Conservation (phyloP, 2,113 vertebrate species). For the Planiliza haematocheilus region DNA sequence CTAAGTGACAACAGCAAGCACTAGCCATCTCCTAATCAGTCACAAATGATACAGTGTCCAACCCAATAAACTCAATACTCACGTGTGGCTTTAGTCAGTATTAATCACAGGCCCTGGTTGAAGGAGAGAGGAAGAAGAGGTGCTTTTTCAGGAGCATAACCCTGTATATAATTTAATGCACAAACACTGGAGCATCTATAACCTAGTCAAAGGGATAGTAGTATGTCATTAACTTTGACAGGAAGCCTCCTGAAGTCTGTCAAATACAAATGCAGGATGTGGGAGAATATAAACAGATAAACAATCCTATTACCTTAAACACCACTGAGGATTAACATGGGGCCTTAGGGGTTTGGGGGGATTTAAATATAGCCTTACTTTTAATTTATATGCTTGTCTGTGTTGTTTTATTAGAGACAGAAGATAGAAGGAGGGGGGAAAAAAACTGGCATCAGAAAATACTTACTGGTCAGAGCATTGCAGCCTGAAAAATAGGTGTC, state of each 20-base stretch:
- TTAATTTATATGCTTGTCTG: neutral
- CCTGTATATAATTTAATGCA: slow-evolving; percentile 70
- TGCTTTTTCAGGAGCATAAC: slow-evolving; percentile 57
- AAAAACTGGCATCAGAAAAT: neutral
- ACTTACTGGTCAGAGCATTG: slow-evolving; percentile 14
- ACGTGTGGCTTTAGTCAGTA: slow-evolving; percentile 19
- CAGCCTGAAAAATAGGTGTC: slow-evolving; percentile 56
- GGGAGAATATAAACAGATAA: slow-evolving; percentile 41
- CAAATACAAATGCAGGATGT: slow-evolving; percentile 53
- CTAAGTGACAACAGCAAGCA: neutral
- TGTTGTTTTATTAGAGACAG: neutral
- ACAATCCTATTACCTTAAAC: slow-evolving; percentile 47
- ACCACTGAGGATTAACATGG: neutral
- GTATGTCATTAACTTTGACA: slow-evolving; percentile 68
- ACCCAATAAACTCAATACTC: slow-evolving; percentile 18
- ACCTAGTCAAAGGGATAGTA: slow-evolving; percentile 73
- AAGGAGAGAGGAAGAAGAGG: slow-evolving; percentile 30
- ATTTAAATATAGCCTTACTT: neutral
- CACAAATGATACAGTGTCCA: slow-evolving; percentile 39
- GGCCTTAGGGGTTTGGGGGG: neutral
- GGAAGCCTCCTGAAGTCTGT: slow-evolving; percentile 58
- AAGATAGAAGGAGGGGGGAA: neutral
- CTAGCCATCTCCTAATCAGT: slow-evolving; percentile 22
- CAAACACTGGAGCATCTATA: slow-evolving; percentile 54
- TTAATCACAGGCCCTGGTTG: slow-evolving; percentile 51